Base-by-base conservation (phyloP, 1,140 invertebrate genomes). In the Pseudomyrmex sp. region DNA sequence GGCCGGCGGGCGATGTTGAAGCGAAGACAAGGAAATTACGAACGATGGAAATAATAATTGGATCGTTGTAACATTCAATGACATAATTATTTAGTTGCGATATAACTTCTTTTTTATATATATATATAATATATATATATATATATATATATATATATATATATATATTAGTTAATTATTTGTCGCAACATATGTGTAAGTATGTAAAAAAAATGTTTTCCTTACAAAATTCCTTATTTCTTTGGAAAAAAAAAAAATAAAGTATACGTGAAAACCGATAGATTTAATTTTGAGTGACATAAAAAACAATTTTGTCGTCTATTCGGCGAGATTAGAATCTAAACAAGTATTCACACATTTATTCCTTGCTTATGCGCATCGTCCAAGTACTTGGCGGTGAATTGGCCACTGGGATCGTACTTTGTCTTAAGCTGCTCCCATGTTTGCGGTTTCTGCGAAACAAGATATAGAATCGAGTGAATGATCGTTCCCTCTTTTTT, bases 401-500 rank as follows among this genome's bases (percentile, higher is more conserved):
- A 96, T 58, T 94, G 87, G 0, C 95, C 94, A 15, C 93, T 91
- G 2, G 96, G 95, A 86, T 96, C 96, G 85, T 94, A 96, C 89
- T 96, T 96, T 23, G 89, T 93, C 68, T 94, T 92, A 59, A 96
- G 89, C 35, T 93, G 91, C 8, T 95, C 93, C 95, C 96, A 96
- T 50, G 95, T 90, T 0, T 93, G 91, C 2, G 93, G 92, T 69
- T 95, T 94, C 59, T 96, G n/a, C n/a, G 93, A 95, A 96, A 95
- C 66, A 94, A 85, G 70, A 92, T 59, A 12, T 59, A 79, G 48
- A 13, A 59, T 70, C 52, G n/a, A 18, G 46, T 79, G 46, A 79
- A 44, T 46, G 59, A 72, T 61, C n/a, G 15, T 56, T 4, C 44
- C n/a, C 70, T 18, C 9, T 26, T 59, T 52, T n/a, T n/a, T n/a